phyloP scores from a whole-genome alignment of 2,888 invertebrate species.

The Cyaniris semiargus region DNA sequence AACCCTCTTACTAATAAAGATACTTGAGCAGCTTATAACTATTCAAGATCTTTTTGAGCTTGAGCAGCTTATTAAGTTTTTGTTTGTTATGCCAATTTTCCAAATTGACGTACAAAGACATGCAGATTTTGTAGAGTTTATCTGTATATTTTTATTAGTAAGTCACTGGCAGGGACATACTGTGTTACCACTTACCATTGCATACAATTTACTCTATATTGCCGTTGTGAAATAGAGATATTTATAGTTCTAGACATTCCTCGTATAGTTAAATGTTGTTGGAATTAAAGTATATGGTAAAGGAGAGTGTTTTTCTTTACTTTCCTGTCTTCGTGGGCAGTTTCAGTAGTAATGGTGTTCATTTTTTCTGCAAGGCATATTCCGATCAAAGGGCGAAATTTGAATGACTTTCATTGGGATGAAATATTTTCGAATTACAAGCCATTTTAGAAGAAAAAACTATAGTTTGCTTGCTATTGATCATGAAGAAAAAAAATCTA shows the following conservation, averaged over 20 bases:
- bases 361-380: neutral
- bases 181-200: slow-evolving; percentile 36
- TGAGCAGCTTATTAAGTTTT: too few relatives aligned
- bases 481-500: neutral
- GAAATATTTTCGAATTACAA: neutral
- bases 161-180: neutral
- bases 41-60: neutral
- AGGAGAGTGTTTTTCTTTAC: slow-evolving; percentile 41
- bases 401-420: neutral
- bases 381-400: neutral
- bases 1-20: too few relatives aligned
- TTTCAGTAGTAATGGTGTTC: neutral
- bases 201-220: slow-evolving; percentile 25
- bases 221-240: slow-evolving; percentile 2
- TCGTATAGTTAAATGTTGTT: slow-evolving; percentile 63
- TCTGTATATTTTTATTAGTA: neutral
- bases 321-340: neutral
- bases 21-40: too few relatives aligned
- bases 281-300: slow-evolving; percentile 64
- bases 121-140: neutral
- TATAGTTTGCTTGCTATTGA: neutral
- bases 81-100: neutral
- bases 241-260: slow-evolving; percentile 62
- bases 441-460: too few relatives aligned
- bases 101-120: neutral